These are phyloP conservation scores for Lutraria lutraria DNA, from an alignment of 2,888 invertebrate species.

Conservation along the genomic window DNA sequence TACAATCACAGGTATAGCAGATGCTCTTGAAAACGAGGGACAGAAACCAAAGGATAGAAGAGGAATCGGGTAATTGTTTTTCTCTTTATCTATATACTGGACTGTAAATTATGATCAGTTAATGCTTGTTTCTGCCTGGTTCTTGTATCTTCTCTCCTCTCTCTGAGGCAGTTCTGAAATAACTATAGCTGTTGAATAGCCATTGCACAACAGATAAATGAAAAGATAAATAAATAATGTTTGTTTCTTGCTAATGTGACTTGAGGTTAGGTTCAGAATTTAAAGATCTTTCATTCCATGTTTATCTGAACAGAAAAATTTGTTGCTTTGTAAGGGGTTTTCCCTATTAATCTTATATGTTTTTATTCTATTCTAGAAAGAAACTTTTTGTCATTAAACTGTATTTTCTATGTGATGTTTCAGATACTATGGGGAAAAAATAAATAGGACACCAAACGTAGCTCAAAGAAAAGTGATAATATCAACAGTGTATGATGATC, in stretches of 20 bases:
- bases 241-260: neutral
- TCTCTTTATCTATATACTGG: slow-evolving; percentile 22
- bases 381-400: too few species aligned
- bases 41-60: slow-evolving; percentile 81
- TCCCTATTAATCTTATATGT: neutral
- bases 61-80: slow-evolving; percentile 81
- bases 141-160: too few species aligned
- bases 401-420: slow-evolving; percentile 20
- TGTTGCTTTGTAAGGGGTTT: neutral
- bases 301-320: neutral
- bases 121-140: neutral
- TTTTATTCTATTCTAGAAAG: too few species aligned
- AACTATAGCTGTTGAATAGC: too few species aligned
- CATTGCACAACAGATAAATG: too few species aligned
- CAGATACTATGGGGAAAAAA: slow-evolving; percentile 83
- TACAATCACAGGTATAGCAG: slow-evolving; percentile 83
- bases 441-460: slow-evolving; percentile 68
- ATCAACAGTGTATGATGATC: slow-evolving; percentile 84
- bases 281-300: neutral
- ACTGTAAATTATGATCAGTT: neutral
- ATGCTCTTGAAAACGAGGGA: slow-evolving; percentile 85
- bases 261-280: neutral
- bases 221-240: too few species aligned
- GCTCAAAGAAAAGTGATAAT: slow-evolving; percentile 73
- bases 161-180: neutral